phyloP scores from a whole-genome alignment of 1,140 invertebrate species.

The Euwallacea similis region DNA sequence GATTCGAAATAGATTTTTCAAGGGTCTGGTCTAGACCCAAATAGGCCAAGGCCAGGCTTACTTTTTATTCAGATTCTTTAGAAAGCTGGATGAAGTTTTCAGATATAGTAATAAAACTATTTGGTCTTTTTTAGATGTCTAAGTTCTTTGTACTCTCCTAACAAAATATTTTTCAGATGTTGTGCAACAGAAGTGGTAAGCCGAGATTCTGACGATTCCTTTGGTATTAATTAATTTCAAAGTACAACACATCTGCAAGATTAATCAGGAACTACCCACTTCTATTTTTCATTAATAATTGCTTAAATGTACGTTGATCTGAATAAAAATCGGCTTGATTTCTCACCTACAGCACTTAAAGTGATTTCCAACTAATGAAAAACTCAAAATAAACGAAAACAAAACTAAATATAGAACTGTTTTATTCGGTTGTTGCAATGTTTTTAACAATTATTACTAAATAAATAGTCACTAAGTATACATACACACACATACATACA shows the following conservation, averaged over 20 bases:
- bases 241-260: too few relatives aligned
- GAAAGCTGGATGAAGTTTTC: constrained; percentile 11
- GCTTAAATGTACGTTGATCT: constrained; percentile 10
- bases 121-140: constrained; percentile 27
- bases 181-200: neutral
- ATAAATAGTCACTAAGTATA: constrained; percentile 34
- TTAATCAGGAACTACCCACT: neutral
- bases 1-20: neutral
- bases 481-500: constrained; percentile 37
- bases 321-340: constrained; percentile 19
- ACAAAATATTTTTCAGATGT: constrained; percentile 14
- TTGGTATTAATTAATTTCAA: too few relatives aligned
- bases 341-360: constrained; percentile 36
- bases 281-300: constrained; percentile 4
- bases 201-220: neutral
- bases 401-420: constrained; percentile 22
- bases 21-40: neutral
- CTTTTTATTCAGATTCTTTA: constrained; percentile 24
- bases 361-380: constrained; percentile 19
- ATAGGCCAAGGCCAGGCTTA: neutral
- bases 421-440: constrained; percentile 30
- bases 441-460: constrained; percentile 29
- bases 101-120: constrained; percentile 22
- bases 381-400: constrained; percentile 28
- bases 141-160: constrained; percentile 28